Percentiles rank a stretch among this genome's conserved stretches.
phyloP scores from a whole-genome alignment of 2,888 invertebrate species.

The Epinotia demarniana region DNA sequence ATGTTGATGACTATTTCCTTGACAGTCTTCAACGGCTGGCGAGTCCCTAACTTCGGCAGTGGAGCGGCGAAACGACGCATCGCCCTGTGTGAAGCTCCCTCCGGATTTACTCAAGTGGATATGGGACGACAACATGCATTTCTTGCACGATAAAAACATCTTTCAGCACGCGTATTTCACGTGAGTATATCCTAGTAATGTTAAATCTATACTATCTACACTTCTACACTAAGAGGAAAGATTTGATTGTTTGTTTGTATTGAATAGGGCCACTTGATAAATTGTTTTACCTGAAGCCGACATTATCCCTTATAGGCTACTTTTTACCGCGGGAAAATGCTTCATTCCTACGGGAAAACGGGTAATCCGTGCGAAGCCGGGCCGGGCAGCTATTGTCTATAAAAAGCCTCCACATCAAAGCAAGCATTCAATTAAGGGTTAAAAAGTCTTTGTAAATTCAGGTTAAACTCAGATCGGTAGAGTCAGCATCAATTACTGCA shows the following conservation, averaged over 20 bases:
- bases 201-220: too few species aligned
- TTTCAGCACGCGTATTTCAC: conserved; percentile 98
- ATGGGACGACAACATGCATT: conserved; percentile 98
- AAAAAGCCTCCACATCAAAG: too few species aligned
- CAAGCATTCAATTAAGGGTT: too few species aligned
- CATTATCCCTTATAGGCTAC: too few species aligned
- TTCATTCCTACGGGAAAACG: too few species aligned
- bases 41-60: conserved; percentile 53
- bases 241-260: too few species aligned
- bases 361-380: too few species aligned
- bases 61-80: conserved; percentile 59
- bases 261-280: too few species aligned
- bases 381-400: too few species aligned
- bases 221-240: too few species aligned
- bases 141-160: conserved; percentile 97
- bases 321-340: too few species aligned
- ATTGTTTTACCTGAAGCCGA: too few species aligned
- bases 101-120: conserved; percentile 97
- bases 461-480: conserved; percentile 10
- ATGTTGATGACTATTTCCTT: background rate
- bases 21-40: conserved; percentile 55
- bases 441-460: conserved; percentile 40
- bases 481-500: conserved; percentile 18
- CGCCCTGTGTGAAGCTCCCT: conserved; percentile 85
- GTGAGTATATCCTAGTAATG: conserved; percentile 78